Base-by-base conservation (phyloP, 1,140 invertebrate genomes). In the Hyles vespertilio region DNA sequence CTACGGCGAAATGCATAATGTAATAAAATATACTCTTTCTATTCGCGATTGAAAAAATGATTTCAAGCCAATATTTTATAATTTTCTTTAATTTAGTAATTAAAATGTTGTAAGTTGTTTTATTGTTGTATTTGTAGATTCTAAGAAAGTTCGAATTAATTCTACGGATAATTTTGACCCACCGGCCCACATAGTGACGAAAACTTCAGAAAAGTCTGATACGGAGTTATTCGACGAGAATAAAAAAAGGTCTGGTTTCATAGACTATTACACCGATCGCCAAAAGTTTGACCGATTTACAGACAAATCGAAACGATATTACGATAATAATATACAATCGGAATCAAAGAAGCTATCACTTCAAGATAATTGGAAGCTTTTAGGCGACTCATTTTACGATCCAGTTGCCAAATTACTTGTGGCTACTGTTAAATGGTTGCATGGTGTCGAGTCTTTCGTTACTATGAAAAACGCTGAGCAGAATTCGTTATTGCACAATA, bases 391-490 rank as follows among this genome's bases (percentile, higher is more conserved):
- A 5, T 84, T 93, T 9, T 94, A 95, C 72, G 94, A 95, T 74
- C 93, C 93, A 2, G 93, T 94, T 2, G 93, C 94, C 1, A 95
- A 95, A 75, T 77, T 97, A n/a, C 84, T 97, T 6, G 94, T 95
- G 70, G 79, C 95, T 1, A 91, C 93, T 0, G 92, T 97, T 3
- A 93, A 95, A 74, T 96, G 95, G 94, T 92, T 95, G 0, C 91
- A 93, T 65, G 93, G 92, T 54, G 93, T 96, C 48, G 92, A 94
- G 0, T 93, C 94, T 0, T 96, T 95, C 74, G 73, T 93, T 40
- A 93, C 95, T 79, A 79, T 96, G n/a, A 92, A 93, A 1, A 90
- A 90, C 40, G 84, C 90, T 50, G 95, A 96, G 64, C 94, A 96
- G 75, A 91, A 91, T 1, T 89, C 92, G 47, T 88, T 97, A 8